phyloP scores from a whole-genome alignment of 2,888 invertebrate species.

The Machimus atricapillus region DNA sequence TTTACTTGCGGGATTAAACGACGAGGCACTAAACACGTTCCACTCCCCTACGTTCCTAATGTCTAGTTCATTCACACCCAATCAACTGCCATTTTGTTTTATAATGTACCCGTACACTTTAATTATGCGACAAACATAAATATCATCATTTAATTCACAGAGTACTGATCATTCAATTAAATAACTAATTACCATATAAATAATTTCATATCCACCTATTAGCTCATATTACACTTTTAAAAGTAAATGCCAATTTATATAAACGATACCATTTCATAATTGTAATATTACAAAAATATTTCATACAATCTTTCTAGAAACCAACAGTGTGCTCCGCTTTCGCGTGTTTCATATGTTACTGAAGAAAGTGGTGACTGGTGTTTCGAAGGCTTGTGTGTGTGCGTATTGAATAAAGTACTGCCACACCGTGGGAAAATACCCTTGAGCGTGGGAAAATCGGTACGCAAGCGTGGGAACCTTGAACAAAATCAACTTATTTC shows the following conservation, averaged over 20 bases:
- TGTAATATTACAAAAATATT: neutral
- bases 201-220: neutral
- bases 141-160: neutral
- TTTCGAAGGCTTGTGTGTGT: neutral
- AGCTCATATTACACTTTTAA: neutral
- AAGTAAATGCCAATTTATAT: neutral
- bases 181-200: neutral
- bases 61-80: constrained; percentile 50
- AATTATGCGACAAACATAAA: neutral
- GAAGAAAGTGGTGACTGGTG: neutral
- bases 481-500: neutral
- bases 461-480: constrained; percentile 51
- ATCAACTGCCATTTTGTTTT: constrained; percentile 60
- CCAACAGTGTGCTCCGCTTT: constrained; percentile 4
- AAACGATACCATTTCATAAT: neutral
- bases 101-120: constrained; percentile 46
- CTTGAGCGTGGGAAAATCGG: constrained; percentile 57
- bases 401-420: constrained; percentile 36
- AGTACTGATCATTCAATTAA: neutral
- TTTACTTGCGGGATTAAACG: constrained; percentile 33
- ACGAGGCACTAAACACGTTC: constrained; percentile 31
- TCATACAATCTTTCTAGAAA: constrained; percentile 11
- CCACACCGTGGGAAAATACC: constrained; percentile 56
- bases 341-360: neutral
- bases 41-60: constrained; percentile 4